phyloP scores from a whole-genome alignment of 1,140 invertebrate genomes.

The Drosophila pachea region DNA sequence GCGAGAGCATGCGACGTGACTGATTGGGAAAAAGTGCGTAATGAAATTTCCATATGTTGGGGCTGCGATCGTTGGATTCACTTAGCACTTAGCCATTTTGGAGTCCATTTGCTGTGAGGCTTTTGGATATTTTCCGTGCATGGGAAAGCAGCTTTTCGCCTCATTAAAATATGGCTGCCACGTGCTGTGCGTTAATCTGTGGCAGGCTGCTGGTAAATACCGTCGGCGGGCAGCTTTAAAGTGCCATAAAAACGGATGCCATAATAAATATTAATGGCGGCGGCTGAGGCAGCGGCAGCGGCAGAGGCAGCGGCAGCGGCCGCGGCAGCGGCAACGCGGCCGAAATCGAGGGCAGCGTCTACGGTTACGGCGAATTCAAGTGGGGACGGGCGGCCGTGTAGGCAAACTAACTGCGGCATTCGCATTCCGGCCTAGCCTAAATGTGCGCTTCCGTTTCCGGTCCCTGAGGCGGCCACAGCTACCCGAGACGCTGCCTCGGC shows the following conservation, averaged over 20 bases:
- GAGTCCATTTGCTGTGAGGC: constrained; percentile 12
- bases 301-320: neutral
- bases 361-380: too few relatives aligned
- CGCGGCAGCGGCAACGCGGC: neutral
- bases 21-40: too few relatives aligned
- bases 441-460: constrained; percentile 41
- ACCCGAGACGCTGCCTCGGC: too few relatives aligned
- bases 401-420: constrained; percentile 31
- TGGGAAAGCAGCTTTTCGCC: constrained; percentile 30
- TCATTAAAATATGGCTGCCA: constrained; percentile 46
- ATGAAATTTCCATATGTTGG: too few relatives aligned
- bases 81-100: constrained; percentile 1
- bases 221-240: constrained; percentile 53
- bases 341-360: too few relatives aligned
- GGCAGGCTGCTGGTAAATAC: constrained; percentile 58
- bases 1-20: too few relatives aligned
- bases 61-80: neutral
- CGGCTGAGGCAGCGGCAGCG: neutral
- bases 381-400: too few relatives aligned
- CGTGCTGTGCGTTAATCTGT: constrained; percentile 34
- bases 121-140: constrained; percentile 16
- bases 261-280: constrained; percentile 72
- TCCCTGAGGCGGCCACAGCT: constrained; percentile 23
- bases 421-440: constrained; percentile 28
- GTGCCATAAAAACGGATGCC: constrained; percentile 48